Evolutionary conservation across 2,113 vertebrate species (phyloP).

Genomic region (Nibea albiflora): DNA sequence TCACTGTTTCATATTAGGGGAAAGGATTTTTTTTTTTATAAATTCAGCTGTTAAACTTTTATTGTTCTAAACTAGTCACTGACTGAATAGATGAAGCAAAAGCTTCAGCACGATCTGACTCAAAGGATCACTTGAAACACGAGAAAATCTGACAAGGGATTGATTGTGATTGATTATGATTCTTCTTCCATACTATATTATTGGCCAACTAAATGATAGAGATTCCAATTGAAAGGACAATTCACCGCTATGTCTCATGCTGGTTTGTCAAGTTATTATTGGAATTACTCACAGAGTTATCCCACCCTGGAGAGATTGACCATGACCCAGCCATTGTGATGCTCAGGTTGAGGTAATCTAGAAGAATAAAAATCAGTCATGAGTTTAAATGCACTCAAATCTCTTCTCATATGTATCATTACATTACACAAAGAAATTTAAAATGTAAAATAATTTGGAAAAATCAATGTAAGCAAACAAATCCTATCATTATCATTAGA

Average conservation of each 20-base stretch:
- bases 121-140: background rate
- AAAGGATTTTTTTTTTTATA: background rate
- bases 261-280: background rate
- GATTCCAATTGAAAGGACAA: no score
- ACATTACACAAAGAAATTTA: background rate
- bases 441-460: no score
- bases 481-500: background rate
- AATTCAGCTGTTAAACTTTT: background rate
- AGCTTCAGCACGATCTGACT: background rate
- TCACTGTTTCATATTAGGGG: background rate
- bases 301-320: conserved; percentile 70
- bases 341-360: conserved; percentile 80
- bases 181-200: no score
- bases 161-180: background rate
- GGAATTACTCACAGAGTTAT: conserved; percentile 74
- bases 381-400: background rate
- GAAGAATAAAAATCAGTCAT: conserved; percentile 8
- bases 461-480: background rate
- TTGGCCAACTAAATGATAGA: no score
- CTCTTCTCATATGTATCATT: background rate
- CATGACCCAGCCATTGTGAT: conserved; percentile 84
- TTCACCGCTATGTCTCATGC: background rate
- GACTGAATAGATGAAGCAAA: no score
- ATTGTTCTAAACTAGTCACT: background rate
- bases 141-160: background rate